phyloP scores from a whole-genome alignment of 2,888 invertebrate genomes.

The Mythimna pallens region DNA sequence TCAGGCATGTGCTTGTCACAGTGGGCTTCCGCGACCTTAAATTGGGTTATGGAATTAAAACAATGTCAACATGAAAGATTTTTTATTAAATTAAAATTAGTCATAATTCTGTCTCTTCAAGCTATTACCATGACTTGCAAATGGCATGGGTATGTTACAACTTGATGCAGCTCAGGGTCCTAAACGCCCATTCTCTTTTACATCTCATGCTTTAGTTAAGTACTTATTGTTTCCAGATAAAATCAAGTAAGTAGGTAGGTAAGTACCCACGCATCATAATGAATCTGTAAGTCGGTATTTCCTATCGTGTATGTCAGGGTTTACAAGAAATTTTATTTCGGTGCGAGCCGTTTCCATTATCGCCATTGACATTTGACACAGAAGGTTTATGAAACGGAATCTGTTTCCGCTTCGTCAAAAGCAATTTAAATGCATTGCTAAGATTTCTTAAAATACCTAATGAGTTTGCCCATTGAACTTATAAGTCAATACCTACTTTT shows the following conservation, averaged over 20 bases:
- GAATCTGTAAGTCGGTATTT: slow-evolving; percentile 43
- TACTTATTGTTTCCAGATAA: background rate
- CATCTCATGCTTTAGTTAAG: background rate
- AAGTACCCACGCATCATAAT: slow-evolving; percentile 26
- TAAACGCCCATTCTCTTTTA: too few species aligned
- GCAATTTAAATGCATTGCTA: slow-evolving; percentile 26
- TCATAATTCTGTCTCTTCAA: too few species aligned
- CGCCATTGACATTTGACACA: slow-evolving; percentile 68
- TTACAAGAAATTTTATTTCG: slow-evolving; percentile 47
- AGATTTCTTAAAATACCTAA: slow-evolving; percentile 25
- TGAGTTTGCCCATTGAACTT: slow-evolving; percentile 2
- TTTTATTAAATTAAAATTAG: too few species aligned
- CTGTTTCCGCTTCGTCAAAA: slow-evolving; percentile 51
- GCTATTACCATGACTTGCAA: too few species aligned
- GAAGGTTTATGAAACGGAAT: slow-evolving; percentile 39
- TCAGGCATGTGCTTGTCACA: too few species aligned
- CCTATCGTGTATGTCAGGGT: slow-evolving; percentile 62
- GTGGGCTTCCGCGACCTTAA: too few species aligned
- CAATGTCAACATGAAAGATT: too few species aligned
- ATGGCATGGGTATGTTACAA: too few species aligned
- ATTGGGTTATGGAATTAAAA: too few species aligned
- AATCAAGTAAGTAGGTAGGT: background rate
- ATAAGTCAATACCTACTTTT: background rate
- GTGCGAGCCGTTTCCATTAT: slow-evolving; percentile 35
- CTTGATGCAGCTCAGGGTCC: too few species aligned